phyloP scores from a whole-genome alignment of 2,113 vertebrate genomes.

The Zonotrichia leucophrys region DNA sequence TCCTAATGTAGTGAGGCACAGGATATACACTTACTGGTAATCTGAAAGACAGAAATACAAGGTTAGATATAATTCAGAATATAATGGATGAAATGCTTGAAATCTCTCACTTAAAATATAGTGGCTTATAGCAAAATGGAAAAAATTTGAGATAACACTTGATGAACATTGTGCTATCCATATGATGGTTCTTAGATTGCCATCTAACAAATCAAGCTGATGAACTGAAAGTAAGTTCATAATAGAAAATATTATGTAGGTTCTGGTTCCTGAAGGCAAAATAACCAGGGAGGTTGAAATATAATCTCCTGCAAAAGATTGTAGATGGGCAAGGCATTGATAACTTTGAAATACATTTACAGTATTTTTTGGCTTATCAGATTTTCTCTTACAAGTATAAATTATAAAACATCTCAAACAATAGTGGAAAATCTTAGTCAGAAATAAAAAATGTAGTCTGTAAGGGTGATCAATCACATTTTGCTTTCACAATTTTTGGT shows the following conservation, averaged over 20 bases:
- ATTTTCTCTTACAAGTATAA: slow-evolving; percentile 37
- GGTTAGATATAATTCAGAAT: slow-evolving; percentile 40
- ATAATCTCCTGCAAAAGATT: slow-evolving; percentile 13
- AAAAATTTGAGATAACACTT: slow-evolving; percentile 11
- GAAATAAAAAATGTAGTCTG: slow-evolving; percentile 6
- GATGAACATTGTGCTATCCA: slow-evolving; percentile 21
- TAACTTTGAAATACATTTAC: slow-evolving; percentile 56
- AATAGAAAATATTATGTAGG: slow-evolving; percentile 40
- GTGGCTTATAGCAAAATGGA: not conserved
- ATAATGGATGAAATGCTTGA: slow-evolving; percentile 47
- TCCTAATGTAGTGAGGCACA: not conserved
- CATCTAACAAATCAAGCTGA: slow-evolving; percentile 49
- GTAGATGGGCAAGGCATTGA: not conserved
- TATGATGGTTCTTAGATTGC: not conserved
- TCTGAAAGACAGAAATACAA: not conserved
- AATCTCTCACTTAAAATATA: slow-evolving; percentile 11
- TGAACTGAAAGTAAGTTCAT: slow-evolving; percentile 53
- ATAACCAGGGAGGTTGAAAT: slow-evolving; percentile 8
- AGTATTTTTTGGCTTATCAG: slow-evolving; percentile 45
- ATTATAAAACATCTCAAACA: slow-evolving; percentile 32
- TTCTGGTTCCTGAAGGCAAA: not conserved
- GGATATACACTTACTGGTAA: not conserved
- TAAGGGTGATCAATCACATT: not conserved
- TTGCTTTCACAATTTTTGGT: not conserved
- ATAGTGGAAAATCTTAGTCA: not conserved